Evolutionary conservation across 2,113 vertebrate species (phyloP).

Genomic region (Speoplatyrhinus poulsoni): DNA sequence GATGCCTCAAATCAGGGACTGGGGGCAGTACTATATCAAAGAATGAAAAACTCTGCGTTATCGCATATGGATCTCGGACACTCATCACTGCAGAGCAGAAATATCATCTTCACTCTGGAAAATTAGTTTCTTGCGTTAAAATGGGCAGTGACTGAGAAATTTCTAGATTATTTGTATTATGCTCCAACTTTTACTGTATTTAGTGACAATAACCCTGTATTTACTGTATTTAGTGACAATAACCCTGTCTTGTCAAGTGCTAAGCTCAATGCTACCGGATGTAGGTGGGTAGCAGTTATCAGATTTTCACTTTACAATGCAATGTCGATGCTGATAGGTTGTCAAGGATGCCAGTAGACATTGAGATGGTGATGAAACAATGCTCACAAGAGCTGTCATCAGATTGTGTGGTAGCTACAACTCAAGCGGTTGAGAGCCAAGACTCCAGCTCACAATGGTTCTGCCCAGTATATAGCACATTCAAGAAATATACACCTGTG

Average conservation of each 20-base stretch:
- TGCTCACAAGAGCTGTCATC: neutral
- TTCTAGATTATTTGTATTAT: too few species aligned
- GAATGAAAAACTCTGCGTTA: neutral
- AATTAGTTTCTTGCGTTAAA: too few species aligned
- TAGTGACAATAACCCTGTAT: neutral
- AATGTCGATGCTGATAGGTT: neutral
- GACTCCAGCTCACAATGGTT: neutral
- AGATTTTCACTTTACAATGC: neutral
- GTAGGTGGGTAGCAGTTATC: neutral
- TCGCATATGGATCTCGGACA: conserved; percentile 1
- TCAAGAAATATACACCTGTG: too few species aligned
- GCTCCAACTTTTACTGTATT: too few species aligned
- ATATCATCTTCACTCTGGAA: neutral
- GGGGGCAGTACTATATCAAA: neutral
- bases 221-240: neutral
- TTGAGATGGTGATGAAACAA: neutral
- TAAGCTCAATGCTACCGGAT: neutral
- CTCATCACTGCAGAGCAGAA: neutral
- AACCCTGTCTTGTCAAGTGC: conserved; percentile 3
- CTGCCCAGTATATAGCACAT: too few species aligned
- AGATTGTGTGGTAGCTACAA: neutral
- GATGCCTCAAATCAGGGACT: neutral
- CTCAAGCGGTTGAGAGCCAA: neutral
- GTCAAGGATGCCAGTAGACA: neutral
- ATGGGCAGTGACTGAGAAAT: too few species aligned